phyloP scores from a whole-genome alignment of 2,888 invertebrate species.

The Agrilus mali region DNA sequence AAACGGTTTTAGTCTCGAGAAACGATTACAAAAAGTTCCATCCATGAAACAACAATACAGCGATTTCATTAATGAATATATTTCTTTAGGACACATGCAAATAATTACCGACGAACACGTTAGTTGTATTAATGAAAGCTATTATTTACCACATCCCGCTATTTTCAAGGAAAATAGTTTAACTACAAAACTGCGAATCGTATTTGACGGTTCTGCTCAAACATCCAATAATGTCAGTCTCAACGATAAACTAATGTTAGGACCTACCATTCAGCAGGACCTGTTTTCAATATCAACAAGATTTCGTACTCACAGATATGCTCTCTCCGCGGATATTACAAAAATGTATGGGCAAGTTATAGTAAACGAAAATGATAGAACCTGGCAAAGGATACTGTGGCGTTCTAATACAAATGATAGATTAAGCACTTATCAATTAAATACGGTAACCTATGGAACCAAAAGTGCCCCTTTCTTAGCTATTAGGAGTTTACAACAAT shows the following conservation, averaged over 20 bases:
- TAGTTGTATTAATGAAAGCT: not conserved
- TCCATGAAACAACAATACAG: constrained; percentile 5
- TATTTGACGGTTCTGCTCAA: too few relatives aligned
- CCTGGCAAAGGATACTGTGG: too few relatives aligned
- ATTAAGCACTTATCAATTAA: too few relatives aligned
- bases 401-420: too few relatives aligned
- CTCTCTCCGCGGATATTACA: too few relatives aligned
- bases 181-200: too few relatives aligned
- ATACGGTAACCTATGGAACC: too few relatives aligned
- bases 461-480: too few relatives aligned
- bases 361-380: too few relatives aligned
- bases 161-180: too few relatives aligned
- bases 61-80: constrained; percentile 12
- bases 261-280: constrained; percentile 1
- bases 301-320: not conserved
- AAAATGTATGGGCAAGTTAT: too few relatives aligned
- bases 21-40: constrained; percentile 4
- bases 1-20: constrained; percentile 2
- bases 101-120: not conserved
- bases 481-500: too few relatives aligned
- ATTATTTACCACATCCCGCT: constrained; percentile 8
- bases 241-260: not conserved
- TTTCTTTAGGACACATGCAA: constrained; percentile 13
- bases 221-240: not conserved
- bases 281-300: not conserved